Conservation (phyloP, 2,113 vertebrate genomes). For the Campylomormyrus numenius region DNA sequence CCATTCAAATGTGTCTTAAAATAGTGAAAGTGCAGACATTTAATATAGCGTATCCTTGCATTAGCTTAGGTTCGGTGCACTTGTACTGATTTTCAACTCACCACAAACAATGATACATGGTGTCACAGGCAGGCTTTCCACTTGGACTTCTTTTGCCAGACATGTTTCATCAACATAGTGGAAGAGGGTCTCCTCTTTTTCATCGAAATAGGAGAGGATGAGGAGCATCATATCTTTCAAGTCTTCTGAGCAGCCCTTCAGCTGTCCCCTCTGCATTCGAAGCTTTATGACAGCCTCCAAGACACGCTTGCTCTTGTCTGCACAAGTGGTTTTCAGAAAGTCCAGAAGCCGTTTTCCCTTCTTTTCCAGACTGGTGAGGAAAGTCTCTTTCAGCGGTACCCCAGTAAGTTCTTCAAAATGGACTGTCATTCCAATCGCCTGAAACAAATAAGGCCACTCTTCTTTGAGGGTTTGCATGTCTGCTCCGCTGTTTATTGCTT, state of each 20-base stretch:
- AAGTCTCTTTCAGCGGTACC: neutral
- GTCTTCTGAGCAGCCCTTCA: slow-evolving; percentile 3
- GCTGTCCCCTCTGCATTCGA: neutral
- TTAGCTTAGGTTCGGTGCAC: neutral
- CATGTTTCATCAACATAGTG: neutral
- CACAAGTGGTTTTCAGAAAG: slow-evolving; percentile 5
- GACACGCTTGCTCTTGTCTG: neutral
- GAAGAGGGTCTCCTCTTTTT: neutral
- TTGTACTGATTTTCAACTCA: neutral
- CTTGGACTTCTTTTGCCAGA: neutral
- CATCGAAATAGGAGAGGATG: neutral
- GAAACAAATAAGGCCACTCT: slow-evolving; percentile 14
- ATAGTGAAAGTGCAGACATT: neutral
- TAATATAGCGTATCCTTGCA: neutral
- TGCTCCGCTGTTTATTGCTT: slow-evolving; percentile 5
- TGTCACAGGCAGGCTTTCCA: neutral
- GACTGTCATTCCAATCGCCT: neutral
- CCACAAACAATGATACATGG: neutral
- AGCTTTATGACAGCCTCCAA: neutral
- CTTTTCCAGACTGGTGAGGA: neutral
- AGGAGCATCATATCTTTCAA: neutral
- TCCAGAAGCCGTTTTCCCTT: slow-evolving; percentile 2
- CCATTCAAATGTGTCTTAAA: slow-evolving; percentile 5
- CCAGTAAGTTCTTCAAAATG: neutral
- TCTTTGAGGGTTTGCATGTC: slow-evolving; percentile 1